These are phyloP conservation scores for Eospalax fontanierii DNA, from an alignment of 2,797 vertebrate species.

Conservation along the genomic window DNA sequence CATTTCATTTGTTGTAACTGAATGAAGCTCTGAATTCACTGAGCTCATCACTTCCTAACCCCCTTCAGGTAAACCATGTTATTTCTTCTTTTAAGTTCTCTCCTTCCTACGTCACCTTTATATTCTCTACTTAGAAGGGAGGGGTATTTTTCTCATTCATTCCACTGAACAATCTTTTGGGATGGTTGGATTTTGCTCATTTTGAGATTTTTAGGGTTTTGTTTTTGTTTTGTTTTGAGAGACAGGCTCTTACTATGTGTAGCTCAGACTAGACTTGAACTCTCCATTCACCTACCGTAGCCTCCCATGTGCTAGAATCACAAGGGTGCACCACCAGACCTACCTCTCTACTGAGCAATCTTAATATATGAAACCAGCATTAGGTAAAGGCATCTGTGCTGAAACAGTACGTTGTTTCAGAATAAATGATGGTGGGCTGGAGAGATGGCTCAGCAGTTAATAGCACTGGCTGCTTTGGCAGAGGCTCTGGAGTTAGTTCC, in stretches of 20 bases:
- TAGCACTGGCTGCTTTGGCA: too few relatives aligned
- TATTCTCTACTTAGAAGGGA: too few relatives aligned
- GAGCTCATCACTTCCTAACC: not conserved
- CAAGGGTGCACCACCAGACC: not conserved
- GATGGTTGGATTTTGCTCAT: not conserved
- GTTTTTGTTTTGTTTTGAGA: not conserved
- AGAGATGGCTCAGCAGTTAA: too few relatives aligned
- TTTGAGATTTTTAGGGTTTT: not conserved
- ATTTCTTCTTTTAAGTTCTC: not conserved
- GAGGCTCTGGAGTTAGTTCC: too few relatives aligned
- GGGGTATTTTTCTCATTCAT: not conserved
- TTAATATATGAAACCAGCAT: conserved; percentile 39
- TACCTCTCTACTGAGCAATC: not conserved
- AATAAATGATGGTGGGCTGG: not conserved
- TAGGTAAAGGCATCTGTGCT: not conserved
- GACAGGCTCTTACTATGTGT: not conserved
- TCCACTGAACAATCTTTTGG: not conserved
- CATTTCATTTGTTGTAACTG: not conserved
- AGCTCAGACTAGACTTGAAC: not conserved
- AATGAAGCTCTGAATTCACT: not conserved
- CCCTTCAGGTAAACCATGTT: not conserved
- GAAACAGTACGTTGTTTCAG: not conserved
- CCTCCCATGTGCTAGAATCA: not conserved
- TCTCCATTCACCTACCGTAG: not conserved
- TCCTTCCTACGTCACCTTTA: too few relatives aligned